These are phyloP conservation scores for Anisognathus igniventris DNA, from an alignment of 2,797 vertebrate genomes.

Conservation along the genomic window DNA sequence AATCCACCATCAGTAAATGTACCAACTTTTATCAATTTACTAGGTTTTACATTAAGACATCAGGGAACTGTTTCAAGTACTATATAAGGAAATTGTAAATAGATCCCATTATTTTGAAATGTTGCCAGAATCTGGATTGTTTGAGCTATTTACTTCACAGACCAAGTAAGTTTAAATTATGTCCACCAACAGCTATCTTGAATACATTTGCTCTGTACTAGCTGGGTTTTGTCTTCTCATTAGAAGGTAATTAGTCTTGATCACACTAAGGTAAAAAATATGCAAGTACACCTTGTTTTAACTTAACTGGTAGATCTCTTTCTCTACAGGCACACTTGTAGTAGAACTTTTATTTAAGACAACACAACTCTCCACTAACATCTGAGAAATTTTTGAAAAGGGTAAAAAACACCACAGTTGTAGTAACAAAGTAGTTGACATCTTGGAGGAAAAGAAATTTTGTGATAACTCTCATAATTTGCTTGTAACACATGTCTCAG, in stretches of 20 bases:
- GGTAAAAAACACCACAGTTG: not conserved
- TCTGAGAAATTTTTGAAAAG: not conserved
- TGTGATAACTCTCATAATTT: not conserved
- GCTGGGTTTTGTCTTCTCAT: not conserved
- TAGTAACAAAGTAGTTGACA: not conserved
- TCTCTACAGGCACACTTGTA: not conserved
- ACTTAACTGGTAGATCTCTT: not conserved
- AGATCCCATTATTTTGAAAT: not conserved
- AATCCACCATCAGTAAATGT: not conserved
- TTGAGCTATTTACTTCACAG: not conserved
- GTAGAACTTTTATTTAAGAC: not conserved
- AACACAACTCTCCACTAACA: not conserved
- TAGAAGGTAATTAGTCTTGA: not conserved
- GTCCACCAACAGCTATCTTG: not conserved
- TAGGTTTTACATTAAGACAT: not conserved
- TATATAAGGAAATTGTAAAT: not conserved
- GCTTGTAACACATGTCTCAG: not conserved
- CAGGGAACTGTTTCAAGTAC: not conserved
- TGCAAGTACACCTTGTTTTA: not conserved
- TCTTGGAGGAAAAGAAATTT: not conserved
- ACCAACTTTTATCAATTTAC: not conserved
- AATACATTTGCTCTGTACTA: not conserved
- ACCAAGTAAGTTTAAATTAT: not conserved
- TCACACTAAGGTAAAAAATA: not conserved
- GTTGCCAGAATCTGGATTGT: not conserved